Conservation (phyloP, 2,797 vertebrate genomes). For the Avahi laniger region DNA sequence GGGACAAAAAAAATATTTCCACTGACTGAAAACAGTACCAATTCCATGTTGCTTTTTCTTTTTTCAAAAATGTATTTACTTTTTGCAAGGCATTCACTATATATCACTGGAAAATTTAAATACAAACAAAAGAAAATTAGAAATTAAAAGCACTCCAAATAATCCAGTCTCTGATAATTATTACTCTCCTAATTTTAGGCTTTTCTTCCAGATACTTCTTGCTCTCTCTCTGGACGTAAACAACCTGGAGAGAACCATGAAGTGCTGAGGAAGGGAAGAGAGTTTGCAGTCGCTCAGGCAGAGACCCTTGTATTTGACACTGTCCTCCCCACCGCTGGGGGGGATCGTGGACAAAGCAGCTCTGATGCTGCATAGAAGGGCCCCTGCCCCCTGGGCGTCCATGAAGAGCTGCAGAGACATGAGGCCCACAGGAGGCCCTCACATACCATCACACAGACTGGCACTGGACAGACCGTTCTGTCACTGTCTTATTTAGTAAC, state of each 20-base stretch:
- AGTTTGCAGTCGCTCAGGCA: too few relatives aligned
- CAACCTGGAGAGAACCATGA: fast-evolving
- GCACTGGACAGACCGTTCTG: not conserved
- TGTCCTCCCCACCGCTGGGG: fast-evolving
- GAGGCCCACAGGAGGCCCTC: not conserved
- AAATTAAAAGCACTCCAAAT: not conserved
- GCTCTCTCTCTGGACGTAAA: too few relatives aligned
- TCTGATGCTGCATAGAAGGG: not conserved
- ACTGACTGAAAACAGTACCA: not conserved
- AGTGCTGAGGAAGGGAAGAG: not conserved
- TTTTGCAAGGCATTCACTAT: not conserved
- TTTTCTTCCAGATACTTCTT: not conserved
- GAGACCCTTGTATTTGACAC: fast-evolving
- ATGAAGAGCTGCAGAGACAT: too few relatives aligned
- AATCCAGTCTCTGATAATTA: not conserved
- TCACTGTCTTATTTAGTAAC: not conserved
- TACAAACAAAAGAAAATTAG: not conserved
- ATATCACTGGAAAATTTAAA: not conserved
- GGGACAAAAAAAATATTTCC: not conserved
- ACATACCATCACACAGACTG: not conserved
- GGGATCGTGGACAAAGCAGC: not conserved
- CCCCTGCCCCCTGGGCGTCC: not conserved
- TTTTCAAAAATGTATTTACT: not conserved
- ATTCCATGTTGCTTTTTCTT: not conserved
- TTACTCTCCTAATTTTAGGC: not conserved